Evolutionary conservation across 2,797 vertebrate genomes (phyloP).

Genomic region (Hippoglossus hippoglossus): DNA sequence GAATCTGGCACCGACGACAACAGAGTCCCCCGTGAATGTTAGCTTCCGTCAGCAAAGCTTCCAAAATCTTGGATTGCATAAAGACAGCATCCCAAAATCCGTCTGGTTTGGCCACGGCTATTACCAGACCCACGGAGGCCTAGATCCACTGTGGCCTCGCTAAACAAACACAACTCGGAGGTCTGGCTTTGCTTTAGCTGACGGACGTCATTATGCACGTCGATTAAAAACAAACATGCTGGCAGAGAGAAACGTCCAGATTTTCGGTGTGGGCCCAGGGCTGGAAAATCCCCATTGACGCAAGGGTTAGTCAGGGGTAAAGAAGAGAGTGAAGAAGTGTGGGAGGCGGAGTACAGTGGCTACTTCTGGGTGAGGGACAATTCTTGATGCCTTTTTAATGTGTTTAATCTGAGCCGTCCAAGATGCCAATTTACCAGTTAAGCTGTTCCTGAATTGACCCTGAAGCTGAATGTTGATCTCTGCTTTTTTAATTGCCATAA

Average conservation of each 20-base stretch:
- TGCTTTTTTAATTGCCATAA: conserved; percentile 6
- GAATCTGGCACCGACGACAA: conserved; percentile 34
- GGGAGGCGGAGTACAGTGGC: neutral
- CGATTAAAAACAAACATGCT: conserved; percentile 73
- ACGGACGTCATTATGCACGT: conserved; percentile 63
- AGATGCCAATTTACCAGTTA: neutral
- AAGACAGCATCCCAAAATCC: conserved; percentile 45
- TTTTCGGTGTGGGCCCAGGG: conserved; percentile 32
- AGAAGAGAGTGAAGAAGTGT: conserved; percentile 2
- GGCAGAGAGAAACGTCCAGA: conserved; percentile 47
- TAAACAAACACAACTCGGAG: conserved; percentile 72
- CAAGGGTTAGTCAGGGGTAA: neutral
- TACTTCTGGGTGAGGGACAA: conserved; percentile 26
- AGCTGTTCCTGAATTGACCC: neutral
- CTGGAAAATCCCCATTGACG: conserved; percentile 64
- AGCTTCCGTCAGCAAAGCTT: conserved; percentile 31
- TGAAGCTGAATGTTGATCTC: conserved; percentile 17
- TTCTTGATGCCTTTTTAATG: neutral
- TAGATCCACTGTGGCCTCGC: conserved; percentile 53
- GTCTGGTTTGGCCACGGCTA: conserved; percentile 45
- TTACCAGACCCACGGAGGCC: conserved; percentile 45
- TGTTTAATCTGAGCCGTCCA: neutral
- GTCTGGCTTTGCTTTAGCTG: conserved; percentile 71
- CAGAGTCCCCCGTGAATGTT: conserved; percentile 26
- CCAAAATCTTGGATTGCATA: conserved; percentile 25